Base-by-base conservation (phyloP, 2,888 invertebrate species). In the Euplagia quadripunctaria region DNA sequence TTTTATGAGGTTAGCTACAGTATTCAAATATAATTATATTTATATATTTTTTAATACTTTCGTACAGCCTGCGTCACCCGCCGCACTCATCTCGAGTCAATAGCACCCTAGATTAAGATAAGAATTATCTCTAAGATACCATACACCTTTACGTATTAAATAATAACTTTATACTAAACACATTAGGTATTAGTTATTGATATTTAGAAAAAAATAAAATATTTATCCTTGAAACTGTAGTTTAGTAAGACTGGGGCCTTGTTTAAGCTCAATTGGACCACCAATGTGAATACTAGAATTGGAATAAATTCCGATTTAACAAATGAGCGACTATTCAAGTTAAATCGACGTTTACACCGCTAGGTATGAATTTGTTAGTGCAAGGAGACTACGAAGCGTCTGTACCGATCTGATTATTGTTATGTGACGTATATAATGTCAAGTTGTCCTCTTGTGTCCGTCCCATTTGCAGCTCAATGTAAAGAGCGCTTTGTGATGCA, bases 101-200 rank as follows among this genome's bases (percentile, higher is more conserved):
- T 93, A 94, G 93, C 94, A 94, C 94, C 94, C 94, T 91, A 91
- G 81, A 80, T 85, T 83, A 85, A 83, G 85, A 86, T 82, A 80
- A 80, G 74, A 74, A 80, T 80, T 82, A 75, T 79, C 64, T 74
- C 80, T 84, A 84, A 85, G 76, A 86, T 86, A 89, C 79, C 72
- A 79, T 82, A 82, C 77, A 84, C 74, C 52, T 78, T 83, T 77
- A 85, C 74, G 81, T 83, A 83, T 82, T 81, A 83, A 83, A 84
- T 82, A 83, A 84, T 84, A 86, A 82, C 74, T 82, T 83, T 79
- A 85, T 88, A 64, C 85, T 86, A 86, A 80, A 81, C 68, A 82
- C 42, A 58, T 77, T 80, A 74, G 65, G 81, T 86, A 84, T 88
- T 82, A 82, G 80, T 82, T 85, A 87, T 80, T 82, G 83, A 85